phyloP scores from a whole-genome alignment of 1,140 invertebrate genomes.

The Aphaenogaster ashmeadi region DNA sequence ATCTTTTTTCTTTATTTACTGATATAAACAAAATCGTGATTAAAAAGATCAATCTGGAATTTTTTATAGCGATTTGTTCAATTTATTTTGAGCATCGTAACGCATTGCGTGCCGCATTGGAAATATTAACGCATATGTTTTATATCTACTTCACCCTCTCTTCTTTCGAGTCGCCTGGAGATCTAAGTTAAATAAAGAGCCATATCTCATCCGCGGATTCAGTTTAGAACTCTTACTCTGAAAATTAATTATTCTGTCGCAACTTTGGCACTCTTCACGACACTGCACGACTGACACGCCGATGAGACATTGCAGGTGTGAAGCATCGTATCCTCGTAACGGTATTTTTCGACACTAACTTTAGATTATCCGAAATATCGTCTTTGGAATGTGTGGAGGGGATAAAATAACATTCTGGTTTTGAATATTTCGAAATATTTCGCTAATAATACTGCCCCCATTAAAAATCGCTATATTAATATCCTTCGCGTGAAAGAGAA shows the following conservation, averaged over 20 bases:
- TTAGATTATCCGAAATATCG: constrained; percentile 31
- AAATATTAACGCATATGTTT: neutral
- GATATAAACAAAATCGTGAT: neutral
- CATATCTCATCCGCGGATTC: constrained; percentile 12
- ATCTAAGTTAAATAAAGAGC: constrained; percentile 17
- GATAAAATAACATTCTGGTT: neutral
- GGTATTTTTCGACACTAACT: constrained; percentile 31
- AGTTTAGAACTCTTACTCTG: constrained; percentile 28
- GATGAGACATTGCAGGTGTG: constrained; percentile 10
- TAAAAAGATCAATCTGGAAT: neutral
- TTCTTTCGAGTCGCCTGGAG: neutral
- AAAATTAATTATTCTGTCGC: constrained; percentile 52
- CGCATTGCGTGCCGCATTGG: neutral
- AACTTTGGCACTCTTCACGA: constrained; percentile 42
- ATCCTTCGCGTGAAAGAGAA: neutral
- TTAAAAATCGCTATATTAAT: neutral
- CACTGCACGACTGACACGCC: neutral
- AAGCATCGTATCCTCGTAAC: neutral
- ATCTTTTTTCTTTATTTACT: neutral
- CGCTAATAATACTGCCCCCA: neutral
- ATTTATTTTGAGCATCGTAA: neutral
- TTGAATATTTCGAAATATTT: neutral
- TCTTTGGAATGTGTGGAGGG: neutral
- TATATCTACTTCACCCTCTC: neutral
- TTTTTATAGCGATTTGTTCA: neutral